Evolutionary conservation across 64 coral and sea anemone genomes (phyloP), one percentile per base, ranked within the genome.

Genomic region (Porites lutea): DNA sequence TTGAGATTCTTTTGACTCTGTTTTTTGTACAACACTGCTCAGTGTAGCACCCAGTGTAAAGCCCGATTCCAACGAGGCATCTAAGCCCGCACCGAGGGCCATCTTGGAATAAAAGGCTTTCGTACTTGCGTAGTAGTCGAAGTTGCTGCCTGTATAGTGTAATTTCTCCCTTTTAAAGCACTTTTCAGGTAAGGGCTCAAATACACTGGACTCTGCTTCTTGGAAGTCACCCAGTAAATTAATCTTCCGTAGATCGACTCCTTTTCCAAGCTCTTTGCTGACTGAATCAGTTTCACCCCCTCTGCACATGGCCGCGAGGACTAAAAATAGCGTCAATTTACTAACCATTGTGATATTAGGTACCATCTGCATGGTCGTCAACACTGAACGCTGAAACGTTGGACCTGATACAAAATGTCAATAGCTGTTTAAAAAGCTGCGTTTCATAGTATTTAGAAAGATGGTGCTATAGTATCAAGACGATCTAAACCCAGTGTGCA

Each of bases 71-170:
- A 75, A 48, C 4, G 65, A 52, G 59, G 87, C 87, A 15, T 77
- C 37, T 10, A 88, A 55, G 13, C 74, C 52, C 14, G 72, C 44
- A 43, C n/a, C 11, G 27, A 72, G 61, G 13, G 72, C 69, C 20
- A 77, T 20, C 46, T 43, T 48, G 6, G 54, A 59, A 45, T 88
- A 88, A 37, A 77, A 88, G 13, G 66, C 43, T 52, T 71, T 74
- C 2, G 72, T 88, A 47, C 61, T 75, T 88, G 9, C 43, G 68
- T 77, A 88, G 45, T 75, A 75, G 6, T 75, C 73, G 13, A 75
- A 75, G 45, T 2, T 8, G 27, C 71, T 47, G 21, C 48, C 3
- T 75, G 73, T 14, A 6, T 75, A 16, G 1, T 50, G 27, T 37
- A 37, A 37, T 1, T 37, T 37, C 27, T 37, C 27, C 27, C 1